Base-by-base conservation (phyloP, 2,797 vertebrate species). In the Brotula barbata region DNA sequence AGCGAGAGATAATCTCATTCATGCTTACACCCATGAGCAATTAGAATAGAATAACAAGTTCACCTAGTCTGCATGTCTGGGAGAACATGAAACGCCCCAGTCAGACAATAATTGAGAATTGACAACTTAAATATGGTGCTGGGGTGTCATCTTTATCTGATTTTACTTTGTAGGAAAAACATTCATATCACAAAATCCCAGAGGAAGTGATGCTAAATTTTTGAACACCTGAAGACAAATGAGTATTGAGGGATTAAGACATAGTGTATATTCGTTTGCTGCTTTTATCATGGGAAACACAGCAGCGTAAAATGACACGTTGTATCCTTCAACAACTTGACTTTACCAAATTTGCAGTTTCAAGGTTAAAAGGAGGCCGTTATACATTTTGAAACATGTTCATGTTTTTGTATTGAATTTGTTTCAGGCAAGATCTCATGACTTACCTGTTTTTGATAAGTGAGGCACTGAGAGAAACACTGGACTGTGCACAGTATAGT, bases 371-470 rank as follows among this genome's bases (percentile, higher is more conserved):
- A 16, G 36, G 7, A 50, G 6, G 2, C 15, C 22, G 19, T 7
- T 40, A 37, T 50, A 54, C 36, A 4, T 36, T 61, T 65, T 59
- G 12, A 53, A 51, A 62, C 9, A 50, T 17, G 13, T 34, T 10
- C 15, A 70, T 61, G 31, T 13, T 60, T 25, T 68, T 58, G 43
- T 47, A 36, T 22, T 64, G 20, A 53, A 60, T 68, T 46, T 34
- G 42, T 45, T 43, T 64, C 17, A 41, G 39, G 11, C 36, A n/a
- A 48, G 33, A 15, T 22, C 31, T 11, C 28, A 39, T 62, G 17
- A 69, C 44, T 49, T 58, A 4, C 25, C 47, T 19, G 23, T 64
- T 46, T 70, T 36, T 43, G 64, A 67, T 52, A 77, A 49, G 51
- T 49, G 42, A 16, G 45, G 43, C 66, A 68, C 50, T 71, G 40